Conservation (phyloP, 2,888 invertebrate genomes). For the Andrena trimmerana region DNA sequence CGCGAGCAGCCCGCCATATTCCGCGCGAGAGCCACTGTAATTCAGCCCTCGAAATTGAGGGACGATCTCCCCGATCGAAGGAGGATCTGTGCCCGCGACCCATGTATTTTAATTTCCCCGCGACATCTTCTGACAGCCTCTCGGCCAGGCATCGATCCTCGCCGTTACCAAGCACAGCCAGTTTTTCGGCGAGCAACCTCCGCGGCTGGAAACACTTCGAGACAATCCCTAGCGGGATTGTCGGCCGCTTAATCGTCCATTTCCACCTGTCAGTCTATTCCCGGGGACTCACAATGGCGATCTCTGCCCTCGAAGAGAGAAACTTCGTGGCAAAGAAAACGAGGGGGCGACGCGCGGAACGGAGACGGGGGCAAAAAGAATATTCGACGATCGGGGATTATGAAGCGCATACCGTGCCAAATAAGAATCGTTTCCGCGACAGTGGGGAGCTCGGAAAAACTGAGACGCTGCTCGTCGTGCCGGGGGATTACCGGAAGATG, state of each 20-base stretch:
- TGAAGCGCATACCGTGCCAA: constrained; percentile 72
- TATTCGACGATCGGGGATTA: constrained; percentile 75
- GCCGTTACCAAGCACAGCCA: neutral
- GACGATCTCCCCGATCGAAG: constrained; percentile 32
- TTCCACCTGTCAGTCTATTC: constrained; percentile 79
- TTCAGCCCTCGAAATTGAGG: constrained; percentile 35
- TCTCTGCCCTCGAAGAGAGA: constrained; percentile 67
- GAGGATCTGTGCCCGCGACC: neutral
- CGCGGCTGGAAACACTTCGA: constrained; percentile 36
- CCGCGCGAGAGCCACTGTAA: constrained; percentile 34
- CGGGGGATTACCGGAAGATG: constrained; percentile 54
- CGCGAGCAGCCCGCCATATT: constrained; percentile 25
- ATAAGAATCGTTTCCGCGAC: constrained; percentile 72
- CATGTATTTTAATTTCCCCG: constrained; percentile 19
- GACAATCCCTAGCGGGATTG: constrained; percentile 68
- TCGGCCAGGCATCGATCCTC: too few species aligned
- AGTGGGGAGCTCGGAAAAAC: constrained; percentile 62
- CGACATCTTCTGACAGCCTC: neutral
- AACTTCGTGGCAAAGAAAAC: constrained; percentile 67
- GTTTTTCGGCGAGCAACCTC: constrained; percentile 13
- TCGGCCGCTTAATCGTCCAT: constrained; percentile 78
- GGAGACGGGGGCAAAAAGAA: constrained; percentile 65
- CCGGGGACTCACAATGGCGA: constrained; percentile 77
- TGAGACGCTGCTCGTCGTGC: constrained; percentile 61
- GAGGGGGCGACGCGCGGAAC: constrained; percentile 58